Evolutionary conservation across 2,113 vertebrate species (phyloP).

Genomic region (Nothocercus nigrocapillus): DNA sequence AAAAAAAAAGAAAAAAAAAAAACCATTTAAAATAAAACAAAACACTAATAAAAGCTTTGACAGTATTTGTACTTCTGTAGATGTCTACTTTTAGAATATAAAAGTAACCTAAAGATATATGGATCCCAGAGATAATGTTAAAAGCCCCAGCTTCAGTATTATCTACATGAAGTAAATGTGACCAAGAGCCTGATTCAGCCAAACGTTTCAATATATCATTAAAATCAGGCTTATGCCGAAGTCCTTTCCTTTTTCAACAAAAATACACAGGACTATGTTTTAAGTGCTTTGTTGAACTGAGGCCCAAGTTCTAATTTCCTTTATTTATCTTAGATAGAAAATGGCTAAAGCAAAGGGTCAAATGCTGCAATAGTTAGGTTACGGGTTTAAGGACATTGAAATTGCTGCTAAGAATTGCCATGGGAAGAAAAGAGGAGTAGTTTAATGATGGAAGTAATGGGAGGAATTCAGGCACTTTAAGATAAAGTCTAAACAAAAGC

Average conservation of each 20-base stretch:
- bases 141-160: not conserved
- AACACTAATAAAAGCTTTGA: not conserved
- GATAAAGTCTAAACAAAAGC: not conserved
- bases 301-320: constrained; percentile 68
- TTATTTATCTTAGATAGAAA: constrained; percentile 67
- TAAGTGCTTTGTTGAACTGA: constrained; percentile 68
- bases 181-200: not conserved
- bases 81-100: not conserved
- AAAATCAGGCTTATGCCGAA: constrained; percentile 29
- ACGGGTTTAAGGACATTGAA: constrained; percentile 21
- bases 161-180: not conserved
- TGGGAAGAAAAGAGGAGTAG: not conserved
- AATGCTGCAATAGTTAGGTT: constrained; percentile 46
- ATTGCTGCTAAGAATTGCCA: not conserved
- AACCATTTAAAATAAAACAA: not conserved
- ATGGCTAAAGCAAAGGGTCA: constrained; percentile 55
- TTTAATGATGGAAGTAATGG: not conserved
- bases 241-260: constrained; percentile 31
- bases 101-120: not conserved
- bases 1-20: not conserved
- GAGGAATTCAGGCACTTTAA: constrained; percentile 34
- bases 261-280: constrained; percentile 37
- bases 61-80: not conserved
- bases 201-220: constrained; percentile 9
- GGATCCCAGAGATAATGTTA: not conserved